These are phyloP conservation scores for Avahi laniger DNA, from an alignment of 2,797 vertebrate species.

Conservation along the genomic window DNA sequence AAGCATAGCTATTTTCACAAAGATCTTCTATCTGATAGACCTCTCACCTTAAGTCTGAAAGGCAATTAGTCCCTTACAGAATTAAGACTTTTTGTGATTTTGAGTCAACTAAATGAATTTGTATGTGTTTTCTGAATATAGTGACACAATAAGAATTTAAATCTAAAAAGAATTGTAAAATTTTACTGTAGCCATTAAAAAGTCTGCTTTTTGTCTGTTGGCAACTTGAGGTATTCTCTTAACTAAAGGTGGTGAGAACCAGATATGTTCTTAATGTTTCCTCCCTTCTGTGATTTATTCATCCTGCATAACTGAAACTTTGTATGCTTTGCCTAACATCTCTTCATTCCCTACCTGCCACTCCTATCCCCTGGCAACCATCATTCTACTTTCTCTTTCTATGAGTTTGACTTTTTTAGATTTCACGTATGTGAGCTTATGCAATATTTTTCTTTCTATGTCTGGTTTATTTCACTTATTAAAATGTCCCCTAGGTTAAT, in stretches of 20 bases:
- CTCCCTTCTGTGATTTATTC: not conserved
- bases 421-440: not conserved
- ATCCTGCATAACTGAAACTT: not conserved
- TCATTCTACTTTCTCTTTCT: not conserved
- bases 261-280: not conserved
- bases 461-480: not conserved
- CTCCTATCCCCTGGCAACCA: not conserved
- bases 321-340: not conserved
- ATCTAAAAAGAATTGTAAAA: not conserved
- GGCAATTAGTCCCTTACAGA: not conserved
- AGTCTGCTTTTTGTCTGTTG: not conserved
- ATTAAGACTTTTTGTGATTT: not conserved
- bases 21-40: not conserved
- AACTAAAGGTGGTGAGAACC: not conserved
- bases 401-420: not conserved
- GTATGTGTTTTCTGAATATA: not conserved
- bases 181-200: not conserved
- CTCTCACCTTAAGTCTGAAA: not conserved
- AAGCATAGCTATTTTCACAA: not conserved
- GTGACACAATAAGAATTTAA: not conserved
- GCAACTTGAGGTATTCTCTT: not conserved
- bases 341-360: not conserved
- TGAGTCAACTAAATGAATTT: not conserved
- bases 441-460: not conserved
- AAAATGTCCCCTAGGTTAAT: not conserved